Evolutionary conservation across 2,888 invertebrate species (phyloP).

Genomic region (Oithona nana): DNA sequence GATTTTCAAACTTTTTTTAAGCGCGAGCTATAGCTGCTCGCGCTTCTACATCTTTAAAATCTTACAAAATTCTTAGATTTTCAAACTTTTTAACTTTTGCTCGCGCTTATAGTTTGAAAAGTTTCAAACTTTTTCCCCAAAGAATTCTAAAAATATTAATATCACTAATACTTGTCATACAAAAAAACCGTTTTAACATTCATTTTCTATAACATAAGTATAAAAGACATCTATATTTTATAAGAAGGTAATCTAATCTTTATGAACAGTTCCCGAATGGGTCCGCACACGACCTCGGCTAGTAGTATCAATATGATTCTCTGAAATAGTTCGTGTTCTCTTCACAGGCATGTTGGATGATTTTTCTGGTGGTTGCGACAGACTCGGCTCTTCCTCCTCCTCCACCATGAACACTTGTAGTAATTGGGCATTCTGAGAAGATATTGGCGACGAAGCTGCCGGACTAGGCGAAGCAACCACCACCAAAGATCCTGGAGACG

Average conservation of each 20-base stretch:
- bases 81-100: too few species aligned
- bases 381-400: not conserved
- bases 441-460: not conserved
- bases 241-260: not conserved
- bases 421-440: not conserved
- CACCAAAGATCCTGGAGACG: slow-evolving; percentile 33
- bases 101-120: too few species aligned
- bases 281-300: not conserved
- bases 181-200: too few species aligned
- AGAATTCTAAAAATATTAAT: too few species aligned
- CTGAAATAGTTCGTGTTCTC: not conserved
- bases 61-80: too few species aligned
- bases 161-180: too few species aligned
- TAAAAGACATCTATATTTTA: not conserved
- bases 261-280: not conserved
- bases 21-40: too few species aligned
- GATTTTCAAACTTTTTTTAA: too few species aligned
- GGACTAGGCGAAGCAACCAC: slow-evolving; percentile 28
- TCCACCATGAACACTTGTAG: not conserved
- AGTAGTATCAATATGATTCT: not conserved
- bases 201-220: too few species aligned
- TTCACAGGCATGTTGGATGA: not conserved
- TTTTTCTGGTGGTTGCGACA: not conserved
- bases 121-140: too few species aligned
- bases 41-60: too few species aligned